Conservation (phyloP, 2,888 invertebrate species). For the Scrobipalpa atriplicella region DNA sequence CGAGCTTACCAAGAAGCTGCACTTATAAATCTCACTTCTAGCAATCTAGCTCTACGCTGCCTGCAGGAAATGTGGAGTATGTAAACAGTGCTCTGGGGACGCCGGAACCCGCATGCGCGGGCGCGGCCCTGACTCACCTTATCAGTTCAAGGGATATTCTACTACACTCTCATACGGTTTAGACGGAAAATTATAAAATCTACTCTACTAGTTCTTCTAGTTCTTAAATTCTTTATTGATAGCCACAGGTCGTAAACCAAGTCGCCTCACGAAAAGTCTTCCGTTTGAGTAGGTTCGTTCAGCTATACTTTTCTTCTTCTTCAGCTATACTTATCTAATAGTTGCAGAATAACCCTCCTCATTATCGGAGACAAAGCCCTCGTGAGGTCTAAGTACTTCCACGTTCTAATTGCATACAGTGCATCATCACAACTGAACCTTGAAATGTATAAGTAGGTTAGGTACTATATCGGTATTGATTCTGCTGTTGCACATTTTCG, state of each 20-base stretch:
- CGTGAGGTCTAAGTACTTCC: slow-evolving; percentile 35
- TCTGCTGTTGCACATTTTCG: too few relatives aligned
- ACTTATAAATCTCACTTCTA: too few relatives aligned
- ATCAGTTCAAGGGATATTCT: slow-evolving; percentile 50
- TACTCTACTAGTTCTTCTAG: too few relatives aligned
- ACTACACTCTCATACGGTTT: too few relatives aligned
- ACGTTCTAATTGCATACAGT: slow-evolving; percentile 32
- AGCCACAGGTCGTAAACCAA: too few relatives aligned
- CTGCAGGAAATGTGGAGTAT: neutral
- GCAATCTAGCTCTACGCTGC: too few relatives aligned
- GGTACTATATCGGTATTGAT: neutral
- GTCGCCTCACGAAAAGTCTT: neutral
- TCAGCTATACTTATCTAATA: too few relatives aligned
- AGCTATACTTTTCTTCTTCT: too few relatives aligned
- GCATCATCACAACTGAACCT: neutral
- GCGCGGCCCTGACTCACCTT: slow-evolving; percentile 64
- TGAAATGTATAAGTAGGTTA: neutral
- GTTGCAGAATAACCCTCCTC: slow-evolving; percentile 8
- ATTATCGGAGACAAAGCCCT: slow-evolving; percentile 15
- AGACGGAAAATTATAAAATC: too few relatives aligned
- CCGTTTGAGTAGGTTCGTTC: neutral
- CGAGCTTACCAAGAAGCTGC: too few relatives aligned
- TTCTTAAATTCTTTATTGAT: too few relatives aligned
- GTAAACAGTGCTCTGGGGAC: neutral
- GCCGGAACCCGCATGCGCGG: slow-evolving; percentile 67